These are phyloP conservation scores for Macrochelys suwanniensis DNA, from an alignment of 2,797 vertebrate species.

Conservation along the genomic window DNA sequence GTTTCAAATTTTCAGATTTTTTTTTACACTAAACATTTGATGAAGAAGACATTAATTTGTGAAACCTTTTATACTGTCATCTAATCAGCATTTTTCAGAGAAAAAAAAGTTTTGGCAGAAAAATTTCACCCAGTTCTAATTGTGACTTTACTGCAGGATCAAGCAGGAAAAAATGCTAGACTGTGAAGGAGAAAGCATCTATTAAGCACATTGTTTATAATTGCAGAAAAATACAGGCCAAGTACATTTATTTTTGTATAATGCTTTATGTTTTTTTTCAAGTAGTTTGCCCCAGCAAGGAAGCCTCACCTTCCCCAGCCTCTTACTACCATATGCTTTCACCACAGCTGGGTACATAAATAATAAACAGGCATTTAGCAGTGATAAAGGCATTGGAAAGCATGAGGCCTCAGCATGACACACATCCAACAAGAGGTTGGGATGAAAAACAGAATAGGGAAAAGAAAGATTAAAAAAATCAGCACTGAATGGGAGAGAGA, in stretches of 20 bases:
- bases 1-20: not conserved
- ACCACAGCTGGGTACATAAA: conserved; percentile 49
- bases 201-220: not conserved
- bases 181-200: not conserved
- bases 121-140: not conserved
- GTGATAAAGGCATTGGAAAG: conserved; percentile 8
- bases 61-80: not conserved
- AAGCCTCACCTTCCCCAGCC: conserved; percentile 1
- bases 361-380: conserved; percentile 25
- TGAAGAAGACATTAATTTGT: not conserved
- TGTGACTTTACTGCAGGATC: not conserved
- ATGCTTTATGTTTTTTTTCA: not conserved
- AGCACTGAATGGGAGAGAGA: not conserved
- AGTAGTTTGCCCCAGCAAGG: not conserved
- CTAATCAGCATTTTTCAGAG: not conserved
- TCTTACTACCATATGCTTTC: conserved; percentile 38
- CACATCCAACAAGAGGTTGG: not conserved
- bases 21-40: not conserved
- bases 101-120: not conserved
- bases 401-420: conserved; percentile 6
- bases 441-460: not conserved
- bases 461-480: not conserved
- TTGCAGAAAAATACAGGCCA: not conserved
- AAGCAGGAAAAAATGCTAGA: not conserved
- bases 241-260: not conserved